Base-by-base conservation (phyloP, 2,888 invertebrate species). In the Cryptocephalus primarius region DNA sequence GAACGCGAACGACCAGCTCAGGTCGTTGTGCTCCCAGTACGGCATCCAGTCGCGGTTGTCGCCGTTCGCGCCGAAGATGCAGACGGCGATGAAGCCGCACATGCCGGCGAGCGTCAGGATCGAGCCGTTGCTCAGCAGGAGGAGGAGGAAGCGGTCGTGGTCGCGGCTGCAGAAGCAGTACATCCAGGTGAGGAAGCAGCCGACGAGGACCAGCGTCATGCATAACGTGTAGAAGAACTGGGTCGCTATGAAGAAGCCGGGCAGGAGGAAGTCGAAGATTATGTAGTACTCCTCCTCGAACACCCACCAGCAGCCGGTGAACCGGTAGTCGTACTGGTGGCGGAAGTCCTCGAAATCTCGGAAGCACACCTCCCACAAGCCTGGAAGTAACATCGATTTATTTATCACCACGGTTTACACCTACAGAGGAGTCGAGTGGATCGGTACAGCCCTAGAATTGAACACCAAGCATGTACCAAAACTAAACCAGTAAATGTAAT, bases 201-300 rank as follows among this genome's bases (percentile, higher is more conserved):
- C 83, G 9, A 88, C 73, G 36, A 95, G 67, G 46, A 90, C 78
- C 59, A 90, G 74, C 9, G 92, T 87, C 69, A 95, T 76, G 48
- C 88, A 83, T 39, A 95, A 72, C 0, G 95, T 93, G 65, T 90
- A 92, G 74, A 95, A 91, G 55, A 94, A 86, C 67, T 96, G 95
- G 1, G 93, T 92, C 0, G 89, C 85, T 46, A 94, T 84, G 63
- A 94, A 94, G 73, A 95, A 96, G 10, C 87, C 83, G 44, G 93
- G 93, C 57, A 92, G 71, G 4, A 96, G 72, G 60, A 91, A 85
- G 59, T 92, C 87, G 61, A 90, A 85, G 55, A 96, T 90, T 48
- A 93, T 93, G 64, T 93, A 91, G 67, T 91, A 94, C 71, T 96
- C 95, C 68, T 93, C 94, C 70, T 95, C 91, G 63, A 94, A 93